Conservation (phyloP, 2,113 vertebrate species). For the Mastomys coucha region DNA sequence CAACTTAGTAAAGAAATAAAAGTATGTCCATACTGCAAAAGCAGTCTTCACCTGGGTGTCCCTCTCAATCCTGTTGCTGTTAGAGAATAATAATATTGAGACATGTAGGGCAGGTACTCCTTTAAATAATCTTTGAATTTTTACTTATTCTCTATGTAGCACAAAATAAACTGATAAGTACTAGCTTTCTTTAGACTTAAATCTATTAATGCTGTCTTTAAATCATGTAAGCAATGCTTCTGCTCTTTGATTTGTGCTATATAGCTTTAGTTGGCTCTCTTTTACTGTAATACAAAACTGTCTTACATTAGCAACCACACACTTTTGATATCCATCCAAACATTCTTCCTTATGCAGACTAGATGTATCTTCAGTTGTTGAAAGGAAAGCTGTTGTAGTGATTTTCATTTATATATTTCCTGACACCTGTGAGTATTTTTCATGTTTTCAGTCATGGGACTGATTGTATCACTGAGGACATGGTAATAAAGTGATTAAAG, state of each 20-base stretch:
- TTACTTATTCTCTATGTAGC: neutral
- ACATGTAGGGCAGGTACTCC: neutral
- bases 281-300: neutral
- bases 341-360: neutral
- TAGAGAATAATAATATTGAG: neutral
- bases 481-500: too few species aligned
- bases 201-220: neutral
- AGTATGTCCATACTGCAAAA: neutral
- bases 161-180: constrained; percentile 39
- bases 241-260: neutral
- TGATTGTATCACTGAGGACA: too few species aligned
- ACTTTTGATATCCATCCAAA: neutral
- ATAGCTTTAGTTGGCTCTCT: neutral
- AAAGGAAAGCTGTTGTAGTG: neutral
- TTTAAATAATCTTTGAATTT: neutral
- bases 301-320: neutral
- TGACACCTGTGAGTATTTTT: too few species aligned
- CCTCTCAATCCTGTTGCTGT: neutral
- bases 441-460: too few species aligned
- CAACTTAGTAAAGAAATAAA: neutral
- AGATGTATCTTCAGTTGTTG: constrained; percentile 12
- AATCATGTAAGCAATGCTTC: neutral
- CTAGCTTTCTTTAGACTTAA: constrained; percentile 16
- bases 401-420: neutral
- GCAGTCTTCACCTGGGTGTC: neutral